A percentile compares a stretch with the other conserved stretches of the same genome.
These are phyloP conservation scores for Plodia interpunctella DNA, from an alignment of 1,140 invertebrate genomes.

Conservation along the genomic window DNA sequence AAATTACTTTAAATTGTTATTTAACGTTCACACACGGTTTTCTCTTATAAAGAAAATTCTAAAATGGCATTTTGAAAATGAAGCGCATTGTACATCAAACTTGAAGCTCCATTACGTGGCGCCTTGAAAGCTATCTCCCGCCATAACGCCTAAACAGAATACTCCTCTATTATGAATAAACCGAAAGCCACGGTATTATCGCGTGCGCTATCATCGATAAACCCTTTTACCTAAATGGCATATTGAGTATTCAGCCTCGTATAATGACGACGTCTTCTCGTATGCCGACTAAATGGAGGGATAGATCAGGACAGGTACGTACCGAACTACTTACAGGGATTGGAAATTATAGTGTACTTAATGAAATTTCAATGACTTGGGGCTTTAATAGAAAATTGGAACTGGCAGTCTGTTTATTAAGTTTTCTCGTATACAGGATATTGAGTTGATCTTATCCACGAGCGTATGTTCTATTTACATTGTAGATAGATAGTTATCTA, in stretches of 20 bases:
- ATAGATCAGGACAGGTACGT: constrained; percentile 32
- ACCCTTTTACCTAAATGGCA: constrained; percentile 61
- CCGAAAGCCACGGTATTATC: constrained; percentile 39
- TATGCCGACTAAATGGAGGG: constrained; percentile 30
- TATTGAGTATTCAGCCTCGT: constrained; percentile 52
- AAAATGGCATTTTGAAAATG: background rate
- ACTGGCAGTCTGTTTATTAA: too few relatives aligned
- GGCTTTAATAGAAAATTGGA: too few relatives aligned
- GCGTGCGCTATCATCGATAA: constrained; percentile 47
- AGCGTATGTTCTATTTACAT: too few relatives aligned
- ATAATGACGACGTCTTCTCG: constrained; percentile 26
- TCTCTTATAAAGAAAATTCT: background rate
- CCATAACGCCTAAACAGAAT: constrained; percentile 4
- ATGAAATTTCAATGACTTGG: too few relatives aligned
- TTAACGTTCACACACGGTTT: too few relatives aligned
- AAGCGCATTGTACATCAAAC: background rate
- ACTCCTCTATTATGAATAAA: constrained; percentile 32
- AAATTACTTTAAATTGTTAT: too few relatives aligned
- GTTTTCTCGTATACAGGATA: too few relatives aligned
- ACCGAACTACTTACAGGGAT: background rate
- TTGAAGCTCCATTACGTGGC: background rate
- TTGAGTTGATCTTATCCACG: too few relatives aligned
- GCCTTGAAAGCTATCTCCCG: background rate
- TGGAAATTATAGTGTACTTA: too few relatives aligned
- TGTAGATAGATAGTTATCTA: too few relatives aligned